These are phyloP conservation scores for Tringa solitaria DNA, from an alignment of 2,113 vertebrate genomes.

Conservation along the genomic window DNA sequence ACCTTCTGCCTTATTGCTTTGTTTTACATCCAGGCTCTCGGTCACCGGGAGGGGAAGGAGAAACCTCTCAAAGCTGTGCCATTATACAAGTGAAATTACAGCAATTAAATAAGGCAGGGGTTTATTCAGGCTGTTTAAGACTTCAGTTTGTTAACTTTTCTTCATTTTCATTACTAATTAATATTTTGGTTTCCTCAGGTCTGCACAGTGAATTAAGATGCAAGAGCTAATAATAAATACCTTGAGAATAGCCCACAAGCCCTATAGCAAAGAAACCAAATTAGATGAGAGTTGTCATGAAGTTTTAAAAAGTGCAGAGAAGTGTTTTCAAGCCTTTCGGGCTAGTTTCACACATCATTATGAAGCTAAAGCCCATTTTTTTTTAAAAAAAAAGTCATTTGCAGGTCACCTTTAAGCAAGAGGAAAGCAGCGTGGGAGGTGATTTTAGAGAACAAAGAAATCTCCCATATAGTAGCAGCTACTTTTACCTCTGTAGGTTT, in stretches of 20 bases:
- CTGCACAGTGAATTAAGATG: conserved; percentile 56
- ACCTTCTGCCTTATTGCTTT: neutral
- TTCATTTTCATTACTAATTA: conserved; percentile 62
- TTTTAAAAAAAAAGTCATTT: neutral
- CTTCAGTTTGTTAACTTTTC: conserved; percentile 39
- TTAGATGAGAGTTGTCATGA: conserved; percentile 46
- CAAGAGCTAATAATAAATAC: conserved; percentile 54
- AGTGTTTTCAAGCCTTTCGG: conserved; percentile 55
- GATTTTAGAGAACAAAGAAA: conserved; percentile 38
- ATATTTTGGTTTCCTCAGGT: conserved; percentile 61
- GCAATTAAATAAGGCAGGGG: conserved; percentile 25
- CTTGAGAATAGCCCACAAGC: conserved; percentile 41
- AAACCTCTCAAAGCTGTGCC: neutral
- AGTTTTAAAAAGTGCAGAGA: conserved; percentile 32
- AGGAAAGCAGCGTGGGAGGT: conserved; percentile 6
- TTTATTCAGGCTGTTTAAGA: neutral
- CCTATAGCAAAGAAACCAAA: conserved; percentile 42
- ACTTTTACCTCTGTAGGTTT: neutral
- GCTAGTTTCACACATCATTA: conserved; percentile 58
- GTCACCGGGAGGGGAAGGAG: neutral
- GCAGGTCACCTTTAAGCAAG: conserved; percentile 60
- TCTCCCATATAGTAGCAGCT: neutral
- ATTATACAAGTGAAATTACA: neutral
- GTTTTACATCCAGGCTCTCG: neutral
- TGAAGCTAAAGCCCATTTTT: neutral